These are phyloP conservation scores for Drosophila fulvimacula DNA, from an alignment of 2,888 invertebrate genomes.

Conservation along the genomic window DNA sequence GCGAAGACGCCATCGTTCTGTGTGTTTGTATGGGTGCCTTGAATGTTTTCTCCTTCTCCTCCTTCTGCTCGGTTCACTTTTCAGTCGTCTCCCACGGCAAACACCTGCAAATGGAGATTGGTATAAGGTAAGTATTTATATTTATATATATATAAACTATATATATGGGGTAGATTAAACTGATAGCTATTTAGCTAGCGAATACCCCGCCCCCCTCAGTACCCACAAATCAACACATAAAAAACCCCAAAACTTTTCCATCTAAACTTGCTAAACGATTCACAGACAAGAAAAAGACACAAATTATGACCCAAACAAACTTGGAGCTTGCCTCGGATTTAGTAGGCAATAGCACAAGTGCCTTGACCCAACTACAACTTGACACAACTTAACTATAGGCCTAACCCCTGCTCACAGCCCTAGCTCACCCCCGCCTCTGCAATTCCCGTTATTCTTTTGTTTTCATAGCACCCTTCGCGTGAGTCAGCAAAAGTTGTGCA, in stretches of 20 bases:
- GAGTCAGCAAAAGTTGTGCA: conserved; percentile 41
- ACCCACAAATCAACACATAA: background rate
- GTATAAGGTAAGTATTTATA: too few species aligned
- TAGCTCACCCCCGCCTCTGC: background rate
- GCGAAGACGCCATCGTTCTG: conserved; percentile 93
- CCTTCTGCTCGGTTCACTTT: background rate
- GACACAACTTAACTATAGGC: background rate
- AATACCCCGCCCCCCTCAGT: too few species aligned
- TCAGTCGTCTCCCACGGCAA: background rate
- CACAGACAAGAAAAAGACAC: background rate
- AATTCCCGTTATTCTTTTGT: background rate
- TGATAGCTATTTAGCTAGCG: too few species aligned
- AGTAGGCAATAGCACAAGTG: conserved; percentile 7
- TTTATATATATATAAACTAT: too few species aligned
- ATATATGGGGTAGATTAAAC: too few species aligned
- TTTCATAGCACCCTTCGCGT: conserved; percentile 18
- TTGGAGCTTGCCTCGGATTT: background rate
- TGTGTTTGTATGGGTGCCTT: conserved; percentile 14
- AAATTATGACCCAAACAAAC: background rate
- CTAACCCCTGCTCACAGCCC: too few species aligned
- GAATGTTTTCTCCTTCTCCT: background rate
- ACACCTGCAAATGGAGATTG: conserved; percentile 2
- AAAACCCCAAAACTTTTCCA: background rate
- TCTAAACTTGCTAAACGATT: background rate
- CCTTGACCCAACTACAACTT: conserved; percentile 13